phyloP scores from a whole-genome alignment of 1,140 invertebrate species.

The Fopius arisanus region DNA sequence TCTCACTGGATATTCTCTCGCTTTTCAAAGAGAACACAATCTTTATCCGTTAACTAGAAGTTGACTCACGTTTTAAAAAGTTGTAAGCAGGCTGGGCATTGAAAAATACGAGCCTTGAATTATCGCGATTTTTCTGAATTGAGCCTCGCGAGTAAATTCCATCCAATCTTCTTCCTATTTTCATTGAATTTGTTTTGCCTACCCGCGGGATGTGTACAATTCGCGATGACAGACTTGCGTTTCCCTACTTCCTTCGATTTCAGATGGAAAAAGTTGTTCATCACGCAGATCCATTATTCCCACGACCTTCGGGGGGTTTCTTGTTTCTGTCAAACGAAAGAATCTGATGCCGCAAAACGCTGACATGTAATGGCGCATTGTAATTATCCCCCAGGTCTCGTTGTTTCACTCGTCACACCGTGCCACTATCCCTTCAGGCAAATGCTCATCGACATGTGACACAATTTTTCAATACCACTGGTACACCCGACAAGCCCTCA shows the following conservation, averaged over 20 bases:
- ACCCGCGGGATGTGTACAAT: too few species aligned
- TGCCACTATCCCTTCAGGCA: conserved; percentile 2
- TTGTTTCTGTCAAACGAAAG: conserved; percentile 6
- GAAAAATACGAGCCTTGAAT: too few species aligned
- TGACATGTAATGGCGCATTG: conserved; percentile 32
- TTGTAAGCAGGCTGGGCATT: too few species aligned
- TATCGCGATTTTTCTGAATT: background rate
- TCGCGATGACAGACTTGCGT: too few species aligned
- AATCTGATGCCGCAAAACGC: conserved; percentile 13
- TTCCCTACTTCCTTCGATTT: background rate
- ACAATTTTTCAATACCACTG: background rate
- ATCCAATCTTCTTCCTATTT: too few species aligned
- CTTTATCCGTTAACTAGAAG: background rate
- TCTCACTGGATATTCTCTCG: conserved; percentile 13
- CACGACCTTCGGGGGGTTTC: background rate
- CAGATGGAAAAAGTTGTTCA: background rate
- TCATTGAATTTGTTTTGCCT: too few species aligned
- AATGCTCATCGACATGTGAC: conserved; percentile 4
- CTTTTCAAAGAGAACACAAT: background rate
- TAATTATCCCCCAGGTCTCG: conserved; percentile 34
- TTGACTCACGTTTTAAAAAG: too few species aligned
- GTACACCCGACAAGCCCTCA: background rate
- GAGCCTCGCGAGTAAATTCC: too few species aligned
- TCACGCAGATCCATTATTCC: background rate
- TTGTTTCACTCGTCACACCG: conserved; percentile 30